Evolutionary conservation across 2,888 invertebrate species (phyloP), one percentile per base, ranked within the genome.

Genomic region (Azorinus chamasolen): DNA sequence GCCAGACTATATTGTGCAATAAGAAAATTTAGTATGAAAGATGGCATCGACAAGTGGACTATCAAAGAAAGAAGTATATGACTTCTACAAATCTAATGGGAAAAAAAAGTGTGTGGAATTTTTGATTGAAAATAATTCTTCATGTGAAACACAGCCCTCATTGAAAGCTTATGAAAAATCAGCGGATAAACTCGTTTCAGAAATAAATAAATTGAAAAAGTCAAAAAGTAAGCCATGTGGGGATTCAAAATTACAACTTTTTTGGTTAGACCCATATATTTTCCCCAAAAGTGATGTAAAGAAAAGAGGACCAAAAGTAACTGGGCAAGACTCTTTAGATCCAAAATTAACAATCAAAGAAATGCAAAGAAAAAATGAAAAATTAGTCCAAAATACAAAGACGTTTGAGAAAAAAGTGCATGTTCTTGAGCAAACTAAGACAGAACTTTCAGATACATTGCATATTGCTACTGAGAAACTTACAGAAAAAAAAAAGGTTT

Each of bases 151-250:
- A 6, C 32, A 32, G 32, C 54, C 18, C 6, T 32, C 54, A 4
- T 27, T 37, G 27, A 54, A 37, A 37, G 8, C 3, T 12, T 24
- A 24, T 22, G 27, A 53, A 53, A 27, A 54, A 4, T 37, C n/a
- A 32, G 27, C 10, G 4, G 37, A 37, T n/a, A 54, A 54, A 54
- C 16, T 54, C 14, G 10, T 54, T 32, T n/a, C 18, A 8, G 51
- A 51, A 20, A 22, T 20, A 50, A 53, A 41, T 46, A 61, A 12
- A 22, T 51, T 32, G 32, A 6, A 61, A 69, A 69, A 59, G 53
- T 45, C 50, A 53, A 53, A 59, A 45, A 20, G 37, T 27, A 54
- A 54, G n/a, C 27, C 51, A 32, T 51, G 61, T 45, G 25, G 59
- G 18, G 53, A 59, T 2, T 46, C 25, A 14, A 46, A 69, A 53